Evolutionary conservation across 2,888 invertebrate genomes (phyloP).

Genomic region (Acanthosoma haemorrhoidale): DNA sequence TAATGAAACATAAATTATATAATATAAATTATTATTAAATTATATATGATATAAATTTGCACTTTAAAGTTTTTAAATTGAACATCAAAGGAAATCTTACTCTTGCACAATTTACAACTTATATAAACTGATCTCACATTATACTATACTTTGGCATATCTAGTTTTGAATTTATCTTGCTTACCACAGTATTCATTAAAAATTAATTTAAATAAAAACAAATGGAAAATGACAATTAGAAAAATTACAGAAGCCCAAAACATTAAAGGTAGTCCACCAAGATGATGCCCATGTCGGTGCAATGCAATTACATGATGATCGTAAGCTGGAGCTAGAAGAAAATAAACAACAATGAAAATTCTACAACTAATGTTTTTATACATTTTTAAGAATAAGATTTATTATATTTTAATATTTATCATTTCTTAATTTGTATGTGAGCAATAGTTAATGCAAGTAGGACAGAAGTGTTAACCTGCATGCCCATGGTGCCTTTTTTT

Average conservation of each 20-base stretch:
- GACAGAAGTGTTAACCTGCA: too few relatives aligned
- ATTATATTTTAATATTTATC: too few relatives aligned
- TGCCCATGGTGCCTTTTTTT: too few relatives aligned
- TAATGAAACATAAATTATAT: too few relatives aligned
- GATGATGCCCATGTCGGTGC: conserved; percentile 83
- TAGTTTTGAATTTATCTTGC: conserved; percentile 60
- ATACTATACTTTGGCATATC: conserved; percentile 62
- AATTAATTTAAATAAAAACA: conserved; percentile 86
- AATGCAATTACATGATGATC: conserved; percentile 84
- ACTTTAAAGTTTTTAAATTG: neutral
- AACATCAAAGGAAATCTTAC: neutral
- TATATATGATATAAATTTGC: too few relatives aligned
- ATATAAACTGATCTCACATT: neutral
- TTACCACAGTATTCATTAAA: conserved; percentile 81
- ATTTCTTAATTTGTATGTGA: too few relatives aligned
- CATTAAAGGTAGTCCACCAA: conserved; percentile 82
- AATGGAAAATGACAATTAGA: conserved; percentile 83
- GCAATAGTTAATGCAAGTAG: conserved; percentile 3
- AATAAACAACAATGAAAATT: too few relatives aligned
- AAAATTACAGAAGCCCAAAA: conserved; percentile 89
- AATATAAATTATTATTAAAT: too few relatives aligned
- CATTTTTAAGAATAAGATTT: too few relatives aligned
- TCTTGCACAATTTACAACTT: neutral
- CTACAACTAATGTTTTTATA: too few relatives aligned
- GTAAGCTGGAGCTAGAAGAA: conserved; percentile 70